Percentiles rank a stretch among this genome's conserved stretches.
These are phyloP conservation scores for Drosophila carrolli DNA, from an alignment of 1,140 invertebrate species.

Conservation along the genomic window DNA sequence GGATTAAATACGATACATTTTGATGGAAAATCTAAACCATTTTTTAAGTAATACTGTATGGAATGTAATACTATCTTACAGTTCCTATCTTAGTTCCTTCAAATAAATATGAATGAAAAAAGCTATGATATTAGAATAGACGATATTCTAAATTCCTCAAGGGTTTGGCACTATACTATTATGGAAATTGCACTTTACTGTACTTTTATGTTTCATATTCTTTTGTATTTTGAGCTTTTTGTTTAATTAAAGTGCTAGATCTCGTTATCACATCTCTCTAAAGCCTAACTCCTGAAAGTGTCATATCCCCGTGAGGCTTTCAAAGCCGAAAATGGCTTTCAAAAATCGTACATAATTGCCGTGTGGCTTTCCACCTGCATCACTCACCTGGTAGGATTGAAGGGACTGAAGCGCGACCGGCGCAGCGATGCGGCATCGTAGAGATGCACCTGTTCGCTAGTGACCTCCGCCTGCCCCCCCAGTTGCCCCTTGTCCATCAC, in stretches of 20 bases:
- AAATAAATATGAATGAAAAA: too few species aligned
- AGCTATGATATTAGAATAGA: too few species aligned
- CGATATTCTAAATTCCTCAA: too few species aligned
- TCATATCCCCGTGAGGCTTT: neutral
- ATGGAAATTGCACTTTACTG: too few species aligned
- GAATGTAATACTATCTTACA: too few species aligned
- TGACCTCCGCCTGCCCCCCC: constrained; percentile 26
- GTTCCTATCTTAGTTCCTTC: too few species aligned
- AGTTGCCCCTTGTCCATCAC: constrained; percentile 21
- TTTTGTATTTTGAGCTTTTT: too few species aligned
- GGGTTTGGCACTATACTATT: too few species aligned
- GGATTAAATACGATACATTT: too few species aligned
- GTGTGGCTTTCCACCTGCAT: neutral
- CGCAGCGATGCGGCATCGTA: constrained; percentile 75
- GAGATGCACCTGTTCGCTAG: constrained; percentile 63
- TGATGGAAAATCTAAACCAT: too few species aligned
- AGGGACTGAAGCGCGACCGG: constrained; percentile 75
- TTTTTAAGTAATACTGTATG: too few species aligned
- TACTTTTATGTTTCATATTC: too few species aligned
- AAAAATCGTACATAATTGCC: neutral
- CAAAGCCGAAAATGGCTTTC: neutral
- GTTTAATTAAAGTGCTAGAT: neutral
- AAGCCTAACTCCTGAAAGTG: neutral
- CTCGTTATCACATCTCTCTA: neutral
- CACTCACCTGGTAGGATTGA: constrained; percentile 79